phyloP scores from a whole-genome alignment of 2,797 vertebrate genomes.

The Tympanoctomys barrerae region DNA sequence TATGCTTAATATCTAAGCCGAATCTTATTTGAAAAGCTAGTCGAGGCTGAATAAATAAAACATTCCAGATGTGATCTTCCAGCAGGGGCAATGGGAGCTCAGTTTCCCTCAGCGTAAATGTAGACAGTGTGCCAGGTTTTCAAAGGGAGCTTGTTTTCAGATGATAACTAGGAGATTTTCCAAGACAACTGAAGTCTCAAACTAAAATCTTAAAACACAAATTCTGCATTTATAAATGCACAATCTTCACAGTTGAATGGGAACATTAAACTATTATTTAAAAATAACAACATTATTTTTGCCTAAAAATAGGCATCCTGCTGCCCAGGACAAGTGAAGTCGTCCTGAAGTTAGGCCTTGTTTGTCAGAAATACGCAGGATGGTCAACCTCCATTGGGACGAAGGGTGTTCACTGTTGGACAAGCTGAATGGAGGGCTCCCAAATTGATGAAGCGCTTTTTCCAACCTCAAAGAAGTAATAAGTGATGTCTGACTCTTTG shows the following conservation, averaged over 20 bases:
- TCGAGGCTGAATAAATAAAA: slow-evolving; percentile 64
- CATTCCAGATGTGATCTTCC: not conserved
- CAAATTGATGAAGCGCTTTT: not conserved
- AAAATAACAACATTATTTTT: slow-evolving; percentile 48
- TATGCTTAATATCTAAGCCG: slow-evolving; percentile 58
- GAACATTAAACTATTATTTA: slow-evolving; percentile 22
- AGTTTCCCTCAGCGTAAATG: slow-evolving; percentile 55
- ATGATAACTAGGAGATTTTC: slow-evolving; percentile 48
- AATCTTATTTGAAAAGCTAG: slow-evolving; percentile 66
- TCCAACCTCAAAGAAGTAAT: slow-evolving; percentile 5
- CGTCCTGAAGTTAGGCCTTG: not conserved
- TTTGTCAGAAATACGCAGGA: slow-evolving; percentile 40
- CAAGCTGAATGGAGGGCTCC: not conserved
- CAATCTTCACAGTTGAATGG: not conserved
- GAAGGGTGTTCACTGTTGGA: not conserved
- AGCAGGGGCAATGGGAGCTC: slow-evolving; percentile 51
- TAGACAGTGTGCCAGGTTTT: slow-evolving; percentile 26
- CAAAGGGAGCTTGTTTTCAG: slow-evolving; percentile 50
- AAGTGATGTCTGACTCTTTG: not conserved
- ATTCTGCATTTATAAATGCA: not conserved
- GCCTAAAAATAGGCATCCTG: slow-evolving; percentile 48
- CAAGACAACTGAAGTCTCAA: not conserved
- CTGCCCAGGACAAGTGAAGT: slow-evolving; percentile 9
- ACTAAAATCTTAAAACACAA: not conserved
- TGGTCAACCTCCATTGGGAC: not conserved